Base-by-base conservation (phyloP, 2,888 invertebrate species). In the Coenonympha arcania region DNA sequence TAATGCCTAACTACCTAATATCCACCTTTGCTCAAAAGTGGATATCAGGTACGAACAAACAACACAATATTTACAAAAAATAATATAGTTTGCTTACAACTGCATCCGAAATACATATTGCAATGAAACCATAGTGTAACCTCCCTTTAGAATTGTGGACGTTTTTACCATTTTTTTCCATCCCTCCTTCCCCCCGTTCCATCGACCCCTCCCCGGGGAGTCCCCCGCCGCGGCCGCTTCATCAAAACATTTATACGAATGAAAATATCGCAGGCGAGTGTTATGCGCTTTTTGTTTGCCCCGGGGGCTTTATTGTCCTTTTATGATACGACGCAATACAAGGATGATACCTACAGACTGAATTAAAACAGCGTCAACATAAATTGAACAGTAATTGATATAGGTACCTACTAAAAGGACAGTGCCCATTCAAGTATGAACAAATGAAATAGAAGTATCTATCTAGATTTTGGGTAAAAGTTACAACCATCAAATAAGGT, bases 91-190 rank as follows among this genome's bases (percentile, higher is more conserved):
- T n/a, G n/a, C n/a, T n/a, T n/a, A n/a, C 3, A 30, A 13, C 30
- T 30, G 13, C 6, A 30, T 26, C 8, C 9, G 8, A 11, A 1
- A 8, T 16, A 33, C 15, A 9, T 33, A 16, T 16, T 16, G 8
- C 8, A 33, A 1, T 33, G 2, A 33, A 13, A 36, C 6, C 36
- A 11, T 8, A 20, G 15, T 15, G 19, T 31, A 20, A 9, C 19
- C 34, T 65, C 59, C 58, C 65, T n/a, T 61, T 63, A 60, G 56
- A 52, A 57, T 61, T 64, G 70, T 65, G 67, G 68, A 65, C 69
- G 66, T 68, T 71, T 72, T 73, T 71, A 71, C 70, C 73, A 76
- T 78, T 75, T 74, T 75, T 75, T 70, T 68, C 71, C 73, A 77
- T 76, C 72, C 24, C 28, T 24, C 45, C 44, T 33, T 53, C 41